phyloP scores from a whole-genome alignment of 2,797 vertebrate species.

The Eulemur coronatus region DNA sequence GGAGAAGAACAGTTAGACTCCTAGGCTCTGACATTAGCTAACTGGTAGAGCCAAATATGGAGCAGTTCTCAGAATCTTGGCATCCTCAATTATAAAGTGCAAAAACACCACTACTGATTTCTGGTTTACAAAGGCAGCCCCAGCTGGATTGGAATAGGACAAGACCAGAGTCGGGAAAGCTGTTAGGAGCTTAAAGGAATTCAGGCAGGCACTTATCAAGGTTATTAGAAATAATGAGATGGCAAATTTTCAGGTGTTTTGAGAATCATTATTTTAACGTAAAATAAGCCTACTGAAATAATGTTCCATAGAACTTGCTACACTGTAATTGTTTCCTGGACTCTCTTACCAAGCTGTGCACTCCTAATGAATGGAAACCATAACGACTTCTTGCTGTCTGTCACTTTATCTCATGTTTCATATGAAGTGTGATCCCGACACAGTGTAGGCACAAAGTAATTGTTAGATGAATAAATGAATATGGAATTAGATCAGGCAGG shows the following conservation, averaged over 20 bases:
- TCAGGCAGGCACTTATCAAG: neutral
- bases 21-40: neutral
- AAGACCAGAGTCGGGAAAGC: neutral
- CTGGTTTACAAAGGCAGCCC: neutral
- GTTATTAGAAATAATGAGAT: neutral
- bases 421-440: neutral
- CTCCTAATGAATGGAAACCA: neutral
- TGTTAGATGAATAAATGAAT: neutral
- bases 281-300: neutral
- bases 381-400: neutral
- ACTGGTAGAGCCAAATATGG: fast-evolving
- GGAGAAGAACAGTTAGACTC: neutral
- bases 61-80: neutral
- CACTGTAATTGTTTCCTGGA: neutral
- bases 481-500: neutral
- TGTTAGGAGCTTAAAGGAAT: neutral
- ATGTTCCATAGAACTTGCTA: no score
- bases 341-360: neutral
- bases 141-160: fast-evolving
- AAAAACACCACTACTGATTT: neutral
- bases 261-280: neutral
- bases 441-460: neutral
- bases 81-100: neutral
- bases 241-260: neutral
- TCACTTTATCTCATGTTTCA: neutral